Conservation (phyloP, 2,888 invertebrate genomes). For the Bhutanitis thaidina region DNA sequence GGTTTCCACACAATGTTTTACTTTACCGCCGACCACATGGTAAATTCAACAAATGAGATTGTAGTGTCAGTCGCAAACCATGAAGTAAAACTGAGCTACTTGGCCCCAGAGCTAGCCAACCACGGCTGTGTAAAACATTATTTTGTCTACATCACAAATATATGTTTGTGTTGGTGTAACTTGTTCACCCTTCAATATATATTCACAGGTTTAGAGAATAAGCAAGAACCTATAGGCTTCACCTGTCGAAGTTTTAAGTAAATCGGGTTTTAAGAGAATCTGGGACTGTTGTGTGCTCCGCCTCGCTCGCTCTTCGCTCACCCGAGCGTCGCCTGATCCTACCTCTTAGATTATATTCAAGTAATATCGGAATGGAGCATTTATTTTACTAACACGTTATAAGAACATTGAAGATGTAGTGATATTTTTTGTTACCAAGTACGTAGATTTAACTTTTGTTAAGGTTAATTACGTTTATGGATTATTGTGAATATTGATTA, state of each 20-base stretch:
- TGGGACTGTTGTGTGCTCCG: slow-evolving; percentile 18
- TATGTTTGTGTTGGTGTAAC: too few species aligned
- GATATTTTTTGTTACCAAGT: slow-evolving; percentile 72
- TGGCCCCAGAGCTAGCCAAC: too few species aligned
- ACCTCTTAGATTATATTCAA: slow-evolving; percentile 42
- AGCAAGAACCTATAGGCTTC: neutral
- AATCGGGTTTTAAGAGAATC: neutral
- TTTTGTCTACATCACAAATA: too few species aligned
- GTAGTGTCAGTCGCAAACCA: too few species aligned
- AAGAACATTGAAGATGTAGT: slow-evolving; percentile 43
- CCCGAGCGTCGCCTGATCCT: slow-evolving; percentile 29
- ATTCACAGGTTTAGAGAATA: neutral
- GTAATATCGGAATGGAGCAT: slow-evolving; percentile 55
- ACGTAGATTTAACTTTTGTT: slow-evolving; percentile 50
- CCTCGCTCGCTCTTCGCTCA: slow-evolving; percentile 8
- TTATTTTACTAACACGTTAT: slow-evolving; percentile 46
- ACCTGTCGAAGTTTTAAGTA: neutral
- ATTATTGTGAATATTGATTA: slow-evolving; percentile 23
- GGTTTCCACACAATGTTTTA: too few species aligned
- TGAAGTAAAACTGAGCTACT: too few species aligned
- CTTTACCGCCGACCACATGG: too few species aligned
- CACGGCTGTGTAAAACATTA: too few species aligned
- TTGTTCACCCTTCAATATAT: too few species aligned
- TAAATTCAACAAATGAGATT: too few species aligned
- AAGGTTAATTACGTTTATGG: slow-evolving; percentile 36